These are phyloP conservation scores for Muscicapa comitata DNA, from an alignment of 2,797 vertebrate species.

Conservation along the genomic window DNA sequence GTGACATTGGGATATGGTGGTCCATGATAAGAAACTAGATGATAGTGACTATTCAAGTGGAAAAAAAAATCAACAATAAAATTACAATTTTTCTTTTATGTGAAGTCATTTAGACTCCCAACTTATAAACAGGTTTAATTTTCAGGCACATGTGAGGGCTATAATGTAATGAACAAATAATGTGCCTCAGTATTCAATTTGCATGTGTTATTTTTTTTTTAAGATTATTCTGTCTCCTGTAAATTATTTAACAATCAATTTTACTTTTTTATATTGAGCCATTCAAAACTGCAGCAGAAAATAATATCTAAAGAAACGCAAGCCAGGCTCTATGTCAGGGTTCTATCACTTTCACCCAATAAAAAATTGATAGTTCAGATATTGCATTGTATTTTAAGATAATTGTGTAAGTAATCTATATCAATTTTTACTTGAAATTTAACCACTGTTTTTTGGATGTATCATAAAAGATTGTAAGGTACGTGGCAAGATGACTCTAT, in stretches of 20 bases:
- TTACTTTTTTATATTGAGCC: neutral
- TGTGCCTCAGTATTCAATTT: neutral
- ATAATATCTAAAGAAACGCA: neutral
- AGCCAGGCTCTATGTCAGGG: neutral
- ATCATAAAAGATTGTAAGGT: neutral
- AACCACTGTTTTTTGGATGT: neutral
- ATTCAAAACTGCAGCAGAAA: neutral
- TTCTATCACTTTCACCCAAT: neutral
- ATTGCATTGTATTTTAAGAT: neutral
- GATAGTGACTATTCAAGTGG: neutral
- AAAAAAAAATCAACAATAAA: neutral
- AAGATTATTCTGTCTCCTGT: neutral
- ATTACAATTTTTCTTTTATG: neutral
- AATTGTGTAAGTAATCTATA: neutral
- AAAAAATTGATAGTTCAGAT: neutral
- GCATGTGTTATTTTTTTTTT: neutral
- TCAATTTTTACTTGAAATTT: neutral
- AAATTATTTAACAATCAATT: neutral
- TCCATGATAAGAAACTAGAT: neutral
- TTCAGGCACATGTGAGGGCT: neutral
- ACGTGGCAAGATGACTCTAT: neutral
- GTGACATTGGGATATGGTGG: accelerated
- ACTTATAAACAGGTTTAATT: neutral
- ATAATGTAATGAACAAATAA: neutral
- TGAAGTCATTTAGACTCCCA: neutral